Evolutionary conservation across 2,113 vertebrate species (phyloP).

Genomic region (Axis porcinus): DNA sequence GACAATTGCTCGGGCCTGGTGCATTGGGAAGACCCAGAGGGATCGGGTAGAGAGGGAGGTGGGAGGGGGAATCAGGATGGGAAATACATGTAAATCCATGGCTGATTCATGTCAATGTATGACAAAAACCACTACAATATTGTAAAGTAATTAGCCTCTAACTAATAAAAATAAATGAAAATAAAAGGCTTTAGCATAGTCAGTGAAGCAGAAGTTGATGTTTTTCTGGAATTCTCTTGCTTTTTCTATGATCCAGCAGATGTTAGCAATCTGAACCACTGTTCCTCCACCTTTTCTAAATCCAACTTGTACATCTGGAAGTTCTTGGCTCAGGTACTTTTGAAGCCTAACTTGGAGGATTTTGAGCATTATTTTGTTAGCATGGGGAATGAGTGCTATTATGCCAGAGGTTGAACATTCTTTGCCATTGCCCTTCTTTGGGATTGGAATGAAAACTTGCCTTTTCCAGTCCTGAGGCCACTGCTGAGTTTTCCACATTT

Average conservation of each 20-base stretch:
- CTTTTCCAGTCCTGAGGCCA: neutral
- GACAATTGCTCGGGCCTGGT: no score
- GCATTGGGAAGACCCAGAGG: no score
- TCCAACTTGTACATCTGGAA: neutral
- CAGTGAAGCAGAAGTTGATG: neutral
- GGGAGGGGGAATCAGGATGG: no score
- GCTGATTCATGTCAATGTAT: no score
- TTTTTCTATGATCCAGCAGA: neutral
- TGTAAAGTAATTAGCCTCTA: no score
- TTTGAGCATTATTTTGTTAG: neutral
- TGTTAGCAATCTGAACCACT: neutral
- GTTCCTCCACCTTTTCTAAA: neutral
- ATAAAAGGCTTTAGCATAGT: neutral
- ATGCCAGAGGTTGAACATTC: neutral
- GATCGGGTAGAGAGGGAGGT: no score
- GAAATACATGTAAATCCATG: no score
- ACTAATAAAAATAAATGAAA: no score
- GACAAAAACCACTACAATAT: no score
- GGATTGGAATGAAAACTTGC: neutral
- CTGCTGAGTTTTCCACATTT: neutral
- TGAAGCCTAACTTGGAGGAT: neutral
- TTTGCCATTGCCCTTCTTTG: neutral
- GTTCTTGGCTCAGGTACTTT: neutral
- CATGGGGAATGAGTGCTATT: neutral
- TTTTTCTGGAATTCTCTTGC: neutral